Percentiles rank a stretch among this genome's conserved stretches.
These are phyloP conservation scores for Halocynthia aurantium DNA, from an alignment of 23 tunicate species.

Conservation along the genomic window DNA sequence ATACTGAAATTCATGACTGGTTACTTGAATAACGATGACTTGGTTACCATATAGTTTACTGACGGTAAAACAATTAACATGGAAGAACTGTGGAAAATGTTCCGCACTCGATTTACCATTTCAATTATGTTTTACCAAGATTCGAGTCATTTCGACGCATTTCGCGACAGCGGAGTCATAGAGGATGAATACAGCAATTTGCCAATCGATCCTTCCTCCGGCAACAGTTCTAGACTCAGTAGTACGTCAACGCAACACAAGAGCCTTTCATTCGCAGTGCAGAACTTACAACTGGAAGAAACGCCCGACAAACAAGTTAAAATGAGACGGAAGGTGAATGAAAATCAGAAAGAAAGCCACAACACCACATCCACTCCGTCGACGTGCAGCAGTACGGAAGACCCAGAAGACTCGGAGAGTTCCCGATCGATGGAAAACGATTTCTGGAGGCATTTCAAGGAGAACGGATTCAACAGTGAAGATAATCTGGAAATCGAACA, in stretches of 20 bases:
- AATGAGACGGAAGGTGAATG: background rate
- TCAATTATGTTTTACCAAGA: background rate
- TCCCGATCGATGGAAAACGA: background rate
- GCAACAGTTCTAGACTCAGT: too few species aligned
- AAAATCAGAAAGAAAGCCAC: background rate
- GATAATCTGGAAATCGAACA: background rate
- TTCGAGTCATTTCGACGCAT: constrained; percentile 13
- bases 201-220: too few species aligned
- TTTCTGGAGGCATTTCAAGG: constrained; percentile 18
- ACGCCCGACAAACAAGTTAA: background rate
- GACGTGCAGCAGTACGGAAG: background rate
- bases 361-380: background rate
- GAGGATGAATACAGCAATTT: constrained; percentile 10
- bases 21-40: too few species aligned
- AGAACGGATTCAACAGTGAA: constrained; percentile 4
- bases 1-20: too few species aligned
- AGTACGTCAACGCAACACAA: background rate
- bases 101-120: too few species aligned
- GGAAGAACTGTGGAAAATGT: too few species aligned
- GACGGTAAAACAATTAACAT: too few species aligned
- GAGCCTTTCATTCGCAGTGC: background rate
- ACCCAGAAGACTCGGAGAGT: background rate
- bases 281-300: constrained; percentile 2
- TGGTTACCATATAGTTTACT: too few species aligned
- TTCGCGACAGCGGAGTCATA: constrained; percentile 49